These are phyloP conservation scores for Acleris literana DNA, from an alignment of 2,888 invertebrate species.

Conservation along the genomic window DNA sequence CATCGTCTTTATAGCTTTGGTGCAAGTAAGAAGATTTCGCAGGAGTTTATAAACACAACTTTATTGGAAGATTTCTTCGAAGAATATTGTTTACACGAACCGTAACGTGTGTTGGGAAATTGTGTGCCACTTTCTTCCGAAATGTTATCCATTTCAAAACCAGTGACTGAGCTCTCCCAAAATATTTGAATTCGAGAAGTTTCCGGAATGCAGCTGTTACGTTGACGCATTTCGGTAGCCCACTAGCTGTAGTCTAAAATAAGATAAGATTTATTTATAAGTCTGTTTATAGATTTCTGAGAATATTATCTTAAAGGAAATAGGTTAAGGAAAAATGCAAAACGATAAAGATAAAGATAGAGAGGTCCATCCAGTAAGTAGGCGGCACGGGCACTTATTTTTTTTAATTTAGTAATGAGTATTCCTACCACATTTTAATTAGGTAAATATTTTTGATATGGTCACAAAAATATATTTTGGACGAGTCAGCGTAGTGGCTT, in stretches of 20 bases:
- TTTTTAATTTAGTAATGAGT: too few relatives aligned
- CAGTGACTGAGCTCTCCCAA: neutral
- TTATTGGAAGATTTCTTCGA: neutral
- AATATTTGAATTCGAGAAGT: neutral
- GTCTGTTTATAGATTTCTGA: too few relatives aligned
- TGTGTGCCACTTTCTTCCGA: neutral
- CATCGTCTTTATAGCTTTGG: conserved; percentile 61
- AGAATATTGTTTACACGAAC: neutral
- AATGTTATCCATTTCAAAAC: neutral
- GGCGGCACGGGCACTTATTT: too few relatives aligned
- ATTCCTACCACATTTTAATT: too few relatives aligned
- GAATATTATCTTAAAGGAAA: too few relatives aligned
- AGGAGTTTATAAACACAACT: neutral
- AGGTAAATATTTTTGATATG: too few relatives aligned
- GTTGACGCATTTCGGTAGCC: conserved; percentile 1
- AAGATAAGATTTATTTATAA: neutral
- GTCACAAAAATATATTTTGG: too few relatives aligned
- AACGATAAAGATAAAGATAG: too few relatives aligned
- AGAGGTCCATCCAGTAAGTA: too few relatives aligned
- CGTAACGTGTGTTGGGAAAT: neutral
- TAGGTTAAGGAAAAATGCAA: too few relatives aligned
- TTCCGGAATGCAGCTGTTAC: neutral
- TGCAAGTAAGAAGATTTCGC: conserved; percentile 55
- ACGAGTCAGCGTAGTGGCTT: too few relatives aligned
- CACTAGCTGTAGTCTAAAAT: neutral